phyloP scores from a whole-genome alignment of 2,888 invertebrate genomes.

The Scaptodrosophila latifasciaeformis region DNA sequence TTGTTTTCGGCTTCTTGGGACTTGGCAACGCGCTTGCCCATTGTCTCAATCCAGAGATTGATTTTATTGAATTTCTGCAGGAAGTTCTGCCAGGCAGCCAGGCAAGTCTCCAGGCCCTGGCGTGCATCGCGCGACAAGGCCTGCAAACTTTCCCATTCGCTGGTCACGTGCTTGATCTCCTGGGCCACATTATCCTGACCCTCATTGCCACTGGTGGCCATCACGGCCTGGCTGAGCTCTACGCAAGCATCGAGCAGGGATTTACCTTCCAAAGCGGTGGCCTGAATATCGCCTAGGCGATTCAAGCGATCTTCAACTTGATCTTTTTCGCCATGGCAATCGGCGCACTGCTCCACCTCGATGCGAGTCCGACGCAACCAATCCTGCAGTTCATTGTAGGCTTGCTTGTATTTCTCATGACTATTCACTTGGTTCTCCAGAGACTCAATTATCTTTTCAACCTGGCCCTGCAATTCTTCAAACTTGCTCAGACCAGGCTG shows the following conservation, averaged over 20 bases:
- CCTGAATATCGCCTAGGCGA: slow-evolving; percentile 82
- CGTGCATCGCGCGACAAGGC: slow-evolving; percentile 86
- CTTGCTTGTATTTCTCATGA: slow-evolving; percentile 90
- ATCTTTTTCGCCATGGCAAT: slow-evolving; percentile 91
- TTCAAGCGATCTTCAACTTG: slow-evolving; percentile 85
- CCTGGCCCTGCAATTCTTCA: slow-evolving; percentile 81
- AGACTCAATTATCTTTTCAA: slow-evolving; percentile 82
- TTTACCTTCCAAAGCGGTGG: slow-evolving; percentile 83
- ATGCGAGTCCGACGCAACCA: slow-evolving; percentile 88
- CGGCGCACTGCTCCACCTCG: slow-evolving; percentile 89
- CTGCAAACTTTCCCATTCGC: slow-evolving; percentile 88
- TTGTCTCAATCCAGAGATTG: slow-evolving; percentile 84
- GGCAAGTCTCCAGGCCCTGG: slow-evolving; percentile 83
- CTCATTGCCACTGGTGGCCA: slow-evolving; percentile 86
- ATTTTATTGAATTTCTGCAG: slow-evolving; percentile 83
- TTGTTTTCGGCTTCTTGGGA: slow-evolving; percentile 84
- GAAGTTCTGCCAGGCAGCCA: slow-evolving; percentile 88
- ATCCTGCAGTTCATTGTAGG: slow-evolving; percentile 87
- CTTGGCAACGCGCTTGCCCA: slow-evolving; percentile 80
- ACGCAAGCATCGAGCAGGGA: slow-evolving; percentile 83
- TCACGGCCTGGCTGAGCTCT: slow-evolving; percentile 83
- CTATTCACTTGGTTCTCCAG: slow-evolving; percentile 89
- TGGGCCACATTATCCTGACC: slow-evolving; percentile 88
- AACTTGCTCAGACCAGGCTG: slow-evolving; percentile 83
- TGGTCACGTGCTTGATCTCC: slow-evolving; percentile 86